phyloP scores from a whole-genome alignment of 1,140 invertebrate species.

The Philotrypesis tridentata region DNA sequence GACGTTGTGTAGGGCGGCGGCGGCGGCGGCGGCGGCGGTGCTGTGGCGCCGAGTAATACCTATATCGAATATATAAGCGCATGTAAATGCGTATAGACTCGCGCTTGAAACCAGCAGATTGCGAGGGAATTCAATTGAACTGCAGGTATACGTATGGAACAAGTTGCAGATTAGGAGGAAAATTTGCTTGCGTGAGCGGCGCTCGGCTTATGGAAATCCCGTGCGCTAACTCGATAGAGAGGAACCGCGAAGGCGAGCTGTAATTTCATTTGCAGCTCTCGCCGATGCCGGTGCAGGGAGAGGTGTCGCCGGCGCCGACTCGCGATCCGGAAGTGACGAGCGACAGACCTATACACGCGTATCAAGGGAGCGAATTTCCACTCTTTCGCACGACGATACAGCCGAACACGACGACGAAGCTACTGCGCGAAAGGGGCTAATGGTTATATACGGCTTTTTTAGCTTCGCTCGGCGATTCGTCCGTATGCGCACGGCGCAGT shows the following conservation, averaged over 20 bases:
- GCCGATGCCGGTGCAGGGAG: too few relatives aligned
- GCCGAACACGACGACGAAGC: too few relatives aligned
- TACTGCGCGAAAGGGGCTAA: too few relatives aligned
- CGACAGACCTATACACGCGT: too few relatives aligned
- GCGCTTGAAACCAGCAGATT: constrained; percentile 24
- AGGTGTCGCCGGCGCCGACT: not conserved
- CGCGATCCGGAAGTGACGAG: not conserved
- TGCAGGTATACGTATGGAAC: constrained; percentile 22
- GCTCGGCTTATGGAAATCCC: constrained; percentile 13
- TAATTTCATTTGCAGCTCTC: constrained; percentile 3
- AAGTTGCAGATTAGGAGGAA: constrained; percentile 46
- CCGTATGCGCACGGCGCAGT: too few relatives aligned
- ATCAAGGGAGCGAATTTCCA: too few relatives aligned
- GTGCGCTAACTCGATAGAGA: constrained; percentile 17
- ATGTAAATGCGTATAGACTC: constrained; percentile 8
- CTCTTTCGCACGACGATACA: too few relatives aligned
- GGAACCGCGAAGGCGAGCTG: not conserved
- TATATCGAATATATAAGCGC: constrained; percentile 13
- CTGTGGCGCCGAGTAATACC: not conserved
- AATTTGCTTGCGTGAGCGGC: constrained; percentile 36
- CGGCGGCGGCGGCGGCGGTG: too few relatives aligned
- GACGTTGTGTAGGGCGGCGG: too few relatives aligned
- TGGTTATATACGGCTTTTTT: too few relatives aligned
- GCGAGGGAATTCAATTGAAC: constrained; percentile 32
- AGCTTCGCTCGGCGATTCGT: too few relatives aligned